Conservation (phyloP, 2,113 vertebrate genomes). For the Erythrocebus patas region DNA sequence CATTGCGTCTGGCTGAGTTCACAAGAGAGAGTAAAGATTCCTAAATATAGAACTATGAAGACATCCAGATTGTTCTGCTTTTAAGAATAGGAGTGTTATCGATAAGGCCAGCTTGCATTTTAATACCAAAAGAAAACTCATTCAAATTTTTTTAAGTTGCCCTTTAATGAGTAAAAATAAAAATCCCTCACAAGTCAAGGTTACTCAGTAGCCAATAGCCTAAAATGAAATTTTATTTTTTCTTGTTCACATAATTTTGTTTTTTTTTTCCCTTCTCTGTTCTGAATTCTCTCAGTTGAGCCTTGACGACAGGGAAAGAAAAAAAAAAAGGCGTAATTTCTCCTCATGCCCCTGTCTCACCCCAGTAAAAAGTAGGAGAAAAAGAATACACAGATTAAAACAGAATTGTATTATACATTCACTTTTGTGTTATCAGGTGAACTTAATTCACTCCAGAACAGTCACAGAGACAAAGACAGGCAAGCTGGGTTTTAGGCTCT, state of each 20-base stretch:
- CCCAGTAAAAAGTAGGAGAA: background rate
- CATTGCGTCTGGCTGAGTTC: background rate
- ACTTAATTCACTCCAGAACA: conserved; percentile 20
- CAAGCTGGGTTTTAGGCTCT: background rate
- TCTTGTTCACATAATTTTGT: conserved; percentile 53
- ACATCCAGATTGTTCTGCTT: background rate
- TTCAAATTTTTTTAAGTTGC: background rate
- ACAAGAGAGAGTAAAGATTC: background rate
- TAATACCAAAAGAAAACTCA: conserved; percentile 5
- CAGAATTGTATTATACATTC: conserved; percentile 48
- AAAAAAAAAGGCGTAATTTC: conserved; percentile 2
- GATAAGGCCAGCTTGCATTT: background rate
- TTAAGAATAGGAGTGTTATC: background rate
- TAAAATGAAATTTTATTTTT: conserved; percentile 53
- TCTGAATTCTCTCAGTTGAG: conserved; percentile 32
- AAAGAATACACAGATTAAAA: conserved; percentile 22
- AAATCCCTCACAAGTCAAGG: conserved; percentile 41
- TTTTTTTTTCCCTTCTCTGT: background rate
- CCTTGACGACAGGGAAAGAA: conserved; percentile 18
- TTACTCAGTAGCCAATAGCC: conserved; percentile 3
- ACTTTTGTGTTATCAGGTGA: conserved; percentile 37
- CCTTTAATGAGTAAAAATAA: conserved; percentile 57
- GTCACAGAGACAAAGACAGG: background rate
- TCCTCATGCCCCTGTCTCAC: background rate
- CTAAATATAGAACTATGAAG: background rate